Evolutionary conservation across 35 echinoderm and acorn worm genomes (phyloP).

Genomic region (Holothuria glaberrima): DNA sequence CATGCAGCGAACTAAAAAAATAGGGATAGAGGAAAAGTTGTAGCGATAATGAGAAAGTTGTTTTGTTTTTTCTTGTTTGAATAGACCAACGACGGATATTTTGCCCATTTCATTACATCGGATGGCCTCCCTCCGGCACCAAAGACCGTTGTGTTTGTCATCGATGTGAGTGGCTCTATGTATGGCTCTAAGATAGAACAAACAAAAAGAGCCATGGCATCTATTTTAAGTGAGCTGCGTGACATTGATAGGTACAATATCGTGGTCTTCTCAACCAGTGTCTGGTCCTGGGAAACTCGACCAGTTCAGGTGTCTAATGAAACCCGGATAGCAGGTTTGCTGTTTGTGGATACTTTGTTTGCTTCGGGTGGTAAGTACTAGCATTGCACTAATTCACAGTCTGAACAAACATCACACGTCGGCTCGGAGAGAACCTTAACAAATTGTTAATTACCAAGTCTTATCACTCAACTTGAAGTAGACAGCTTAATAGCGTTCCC

Average conservation of each 20-base stretch:
- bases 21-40: too few species aligned
- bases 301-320: not conserved
- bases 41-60: too few species aligned
- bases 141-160: conserved; percentile 85
- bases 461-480: too few species aligned
- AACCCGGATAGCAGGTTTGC: not conserved
- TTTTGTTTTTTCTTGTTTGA: not conserved
- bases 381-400: too few species aligned
- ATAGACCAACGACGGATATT: conserved; percentile 68
- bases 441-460: too few species aligned
- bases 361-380: conserved; percentile 39
- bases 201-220: conserved; percentile 67
- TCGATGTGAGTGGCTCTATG: conserved; percentile 94
- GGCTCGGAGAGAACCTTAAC: too few species aligned
- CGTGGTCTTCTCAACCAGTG: conserved; percentile 62
- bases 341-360: not conserved
- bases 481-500: too few species aligned
- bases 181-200: conserved; percentile 61
- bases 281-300: not conserved
- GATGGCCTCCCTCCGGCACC: conserved; percentile 51
- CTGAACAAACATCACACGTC: too few species aligned
- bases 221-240: conserved; percentile 75
- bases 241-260: conserved; percentile 77
- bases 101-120: conserved; percentile 83
- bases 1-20: too few species aligned